Percentiles rank a stretch among this genome's conserved stretches.
phyloP scores from a whole-genome alignment of 2,113 vertebrate genomes.

The Brachyistius frenatus region DNA sequence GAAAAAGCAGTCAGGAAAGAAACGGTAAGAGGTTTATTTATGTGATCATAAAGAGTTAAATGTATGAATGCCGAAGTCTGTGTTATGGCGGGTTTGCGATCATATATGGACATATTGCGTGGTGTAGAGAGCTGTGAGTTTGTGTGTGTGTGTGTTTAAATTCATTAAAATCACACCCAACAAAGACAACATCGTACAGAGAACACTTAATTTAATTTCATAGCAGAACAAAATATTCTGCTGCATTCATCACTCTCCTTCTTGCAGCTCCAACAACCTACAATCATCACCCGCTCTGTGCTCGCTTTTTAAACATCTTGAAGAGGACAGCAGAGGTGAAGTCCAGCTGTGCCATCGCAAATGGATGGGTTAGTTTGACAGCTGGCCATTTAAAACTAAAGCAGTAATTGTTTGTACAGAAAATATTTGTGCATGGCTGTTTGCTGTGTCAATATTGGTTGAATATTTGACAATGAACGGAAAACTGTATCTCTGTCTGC shows the following conservation, averaged over 20 bases:
- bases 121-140: background rate
- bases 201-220: slow-evolving; percentile 42
- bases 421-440: background rate
- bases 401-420: background rate
- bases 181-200: slow-evolving; percentile 35
- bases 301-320: slow-evolving; percentile 44
- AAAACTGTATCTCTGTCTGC: background rate
- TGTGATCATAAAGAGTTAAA: background rate
- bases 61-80: no score
- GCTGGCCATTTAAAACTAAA: background rate
- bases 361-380: slow-evolving; percentile 1
- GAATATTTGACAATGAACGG: no score
- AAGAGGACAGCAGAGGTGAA: slow-evolving; percentile 1
- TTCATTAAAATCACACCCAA: slow-evolving; percentile 38
- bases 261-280: slow-evolving; percentile 6
- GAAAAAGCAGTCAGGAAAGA: background rate
- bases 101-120: background rate
- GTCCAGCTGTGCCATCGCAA: slow-evolving; percentile 22
- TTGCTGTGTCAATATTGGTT: background rate
- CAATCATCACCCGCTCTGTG: slow-evolving; percentile 22
- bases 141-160: slow-evolving; percentile 30
- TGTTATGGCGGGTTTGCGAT: background rate
- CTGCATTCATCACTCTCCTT: slow-evolving; percentile 24
- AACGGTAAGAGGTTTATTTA: background rate
- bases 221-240: slow-evolving; percentile 34